phyloP scores from a whole-genome alignment of 2,888 invertebrate species.

The Marasmarcha lunaedactyla region DNA sequence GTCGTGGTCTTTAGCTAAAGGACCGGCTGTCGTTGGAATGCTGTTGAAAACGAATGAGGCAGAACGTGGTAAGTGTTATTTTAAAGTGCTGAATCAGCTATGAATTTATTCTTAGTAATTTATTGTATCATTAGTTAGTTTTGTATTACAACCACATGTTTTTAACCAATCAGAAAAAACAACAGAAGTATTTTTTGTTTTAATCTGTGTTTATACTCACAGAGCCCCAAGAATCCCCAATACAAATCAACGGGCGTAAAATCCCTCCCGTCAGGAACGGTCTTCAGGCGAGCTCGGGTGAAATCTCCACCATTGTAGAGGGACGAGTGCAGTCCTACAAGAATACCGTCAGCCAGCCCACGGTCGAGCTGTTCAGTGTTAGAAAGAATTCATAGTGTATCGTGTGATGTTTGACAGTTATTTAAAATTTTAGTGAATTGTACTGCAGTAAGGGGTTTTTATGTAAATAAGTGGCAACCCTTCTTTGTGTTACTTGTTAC shows the following conservation, averaged over 20 bases:
- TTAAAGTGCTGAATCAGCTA: no score
- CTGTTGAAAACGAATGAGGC: conserved; percentile 28
- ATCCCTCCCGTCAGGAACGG: conserved; percentile 45
- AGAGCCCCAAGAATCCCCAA: conserved; percentile 16
- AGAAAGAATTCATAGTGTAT: conserved; percentile 18
- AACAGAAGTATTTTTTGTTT: no score
- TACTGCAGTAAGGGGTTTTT: no score
- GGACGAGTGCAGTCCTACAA: conserved; percentile 42
- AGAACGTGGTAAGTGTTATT: conserved; percentile 22
- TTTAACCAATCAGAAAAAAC: no score
- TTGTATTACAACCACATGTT: no score
- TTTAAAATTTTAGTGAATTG: no score
- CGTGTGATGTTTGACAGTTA: neutral
- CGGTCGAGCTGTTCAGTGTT: conserved; percentile 35
- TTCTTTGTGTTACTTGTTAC: no score
- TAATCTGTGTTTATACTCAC: no score
- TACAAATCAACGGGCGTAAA: conserved; percentile 31
- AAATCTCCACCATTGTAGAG: conserved; percentile 55
- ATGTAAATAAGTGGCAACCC: no score
- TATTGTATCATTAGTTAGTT: no score
- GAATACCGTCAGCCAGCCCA: conserved; percentile 32
- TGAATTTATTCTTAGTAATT: no score
- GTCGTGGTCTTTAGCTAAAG: conserved; percentile 57
- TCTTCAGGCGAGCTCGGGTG: conserved; percentile 37
- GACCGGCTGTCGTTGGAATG: conserved; percentile 49